phyloP scores from a whole-genome alignment of 2,888 invertebrate genomes.

The Erebia ligea region DNA sequence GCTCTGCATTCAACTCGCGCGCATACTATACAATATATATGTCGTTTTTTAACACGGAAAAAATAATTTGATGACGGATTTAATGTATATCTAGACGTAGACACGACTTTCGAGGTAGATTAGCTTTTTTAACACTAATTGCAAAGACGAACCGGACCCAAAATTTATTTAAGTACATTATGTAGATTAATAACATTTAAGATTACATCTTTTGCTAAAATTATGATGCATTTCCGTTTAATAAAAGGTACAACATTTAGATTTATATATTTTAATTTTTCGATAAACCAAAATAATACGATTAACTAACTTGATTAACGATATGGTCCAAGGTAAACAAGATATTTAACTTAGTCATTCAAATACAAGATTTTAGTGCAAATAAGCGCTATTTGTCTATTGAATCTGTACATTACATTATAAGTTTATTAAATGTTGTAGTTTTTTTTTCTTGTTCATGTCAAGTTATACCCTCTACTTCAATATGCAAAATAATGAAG shows the following conservation, averaged over 20 bases:
- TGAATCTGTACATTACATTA: neutral
- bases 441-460: too few relatives aligned
- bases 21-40: too few relatives aligned
- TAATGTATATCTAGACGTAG: too few relatives aligned
- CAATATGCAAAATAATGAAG: neutral
- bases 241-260: conserved; percentile 28
- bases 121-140: neutral
- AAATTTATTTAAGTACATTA: neutral
- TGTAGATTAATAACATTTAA: conserved; percentile 1
- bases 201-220: conserved; percentile 8
- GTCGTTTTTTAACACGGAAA: too few relatives aligned
- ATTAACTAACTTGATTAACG: conserved; percentile 8
- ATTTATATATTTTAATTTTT: conserved; percentile 24
- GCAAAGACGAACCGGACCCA: conserved; percentile 16
- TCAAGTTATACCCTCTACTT: too few relatives aligned
- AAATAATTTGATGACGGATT: too few relatives aligned
- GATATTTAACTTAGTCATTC: conserved; percentile 28
- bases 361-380: conserved; percentile 14
- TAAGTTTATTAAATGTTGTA: too few relatives aligned
- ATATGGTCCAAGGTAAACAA: conserved; percentile 29
- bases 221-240: conserved; percentile 37
- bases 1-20: too few relatives aligned
- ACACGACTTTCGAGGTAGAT: neutral
- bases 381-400: conserved; percentile 16
- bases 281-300: conserved; percentile 16